These are phyloP conservation scores for Neodon shergylaensis DNA, from an alignment of 2,113 vertebrate genomes.

Conservation along the genomic window DNA sequence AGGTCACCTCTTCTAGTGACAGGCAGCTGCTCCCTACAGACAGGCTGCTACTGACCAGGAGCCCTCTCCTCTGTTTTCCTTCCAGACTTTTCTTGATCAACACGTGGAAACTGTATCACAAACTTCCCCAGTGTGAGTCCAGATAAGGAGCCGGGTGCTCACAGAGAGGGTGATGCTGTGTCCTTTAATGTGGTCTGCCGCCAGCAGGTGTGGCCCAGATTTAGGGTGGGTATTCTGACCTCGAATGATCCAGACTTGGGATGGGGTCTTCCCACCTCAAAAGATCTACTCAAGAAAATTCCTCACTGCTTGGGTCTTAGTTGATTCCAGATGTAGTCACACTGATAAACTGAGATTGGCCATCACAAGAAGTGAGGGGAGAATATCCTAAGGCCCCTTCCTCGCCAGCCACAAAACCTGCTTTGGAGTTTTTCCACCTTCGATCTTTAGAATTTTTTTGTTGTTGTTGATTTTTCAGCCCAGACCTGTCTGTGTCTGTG, in stretches of 20 bases:
- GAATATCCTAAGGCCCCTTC: background rate
- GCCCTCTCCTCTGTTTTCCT: background rate
- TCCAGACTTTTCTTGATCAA: background rate
- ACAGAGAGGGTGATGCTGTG: background rate
- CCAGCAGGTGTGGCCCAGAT: background rate
- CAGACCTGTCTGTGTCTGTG: background rate
- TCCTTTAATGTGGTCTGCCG: background rate
- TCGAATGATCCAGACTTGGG: background rate
- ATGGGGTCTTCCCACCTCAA: background rate
- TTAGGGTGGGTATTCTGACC: background rate
- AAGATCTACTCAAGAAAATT: background rate
- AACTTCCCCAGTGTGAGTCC: background rate
- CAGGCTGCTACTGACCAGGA: background rate
- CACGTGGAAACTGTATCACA: fast-evolving
- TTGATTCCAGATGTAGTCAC: background rate
- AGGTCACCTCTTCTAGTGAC: background rate
- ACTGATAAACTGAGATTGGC: too few relatives aligned
- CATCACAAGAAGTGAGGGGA: background rate
- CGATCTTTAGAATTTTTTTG: background rate
- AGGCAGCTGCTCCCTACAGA: background rate
- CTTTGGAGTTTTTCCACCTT: background rate
- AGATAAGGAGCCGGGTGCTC: background rate
- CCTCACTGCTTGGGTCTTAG: background rate
- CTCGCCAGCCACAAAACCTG: background rate
- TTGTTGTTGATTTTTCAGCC: background rate